Evolutionary conservation across 2,113 vertebrate genomes (phyloP).

Genomic region (Mixornis gularis): DNA sequence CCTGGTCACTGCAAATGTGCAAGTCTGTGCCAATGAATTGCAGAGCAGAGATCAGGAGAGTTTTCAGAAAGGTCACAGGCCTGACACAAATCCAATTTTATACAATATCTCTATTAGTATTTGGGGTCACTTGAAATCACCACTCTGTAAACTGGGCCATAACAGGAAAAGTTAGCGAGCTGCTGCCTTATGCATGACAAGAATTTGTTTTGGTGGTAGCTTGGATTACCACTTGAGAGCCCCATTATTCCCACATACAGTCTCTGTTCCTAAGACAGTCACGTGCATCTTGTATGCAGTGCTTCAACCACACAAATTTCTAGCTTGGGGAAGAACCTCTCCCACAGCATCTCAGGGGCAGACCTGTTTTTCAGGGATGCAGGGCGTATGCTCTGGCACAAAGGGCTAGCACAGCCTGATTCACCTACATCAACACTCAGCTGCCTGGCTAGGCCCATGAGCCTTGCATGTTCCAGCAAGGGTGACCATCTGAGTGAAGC

Average conservation of each 20-base stretch:
- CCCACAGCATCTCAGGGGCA: background rate
- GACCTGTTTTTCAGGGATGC: background rate
- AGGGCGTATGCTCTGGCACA: background rate
- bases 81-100: background rate
- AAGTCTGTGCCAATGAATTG: background rate
- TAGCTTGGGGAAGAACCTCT: background rate
- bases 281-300: rapidly evolving
- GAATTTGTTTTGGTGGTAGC: background rate
- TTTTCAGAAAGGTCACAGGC: background rate
- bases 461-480: rapidly evolving
- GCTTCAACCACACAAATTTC: background rate
- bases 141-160: background rate
- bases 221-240: background rate
- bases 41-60: background rate
- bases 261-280: background rate
- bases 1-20: background rate
- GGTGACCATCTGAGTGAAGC: background rate
- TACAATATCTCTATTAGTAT: background rate
- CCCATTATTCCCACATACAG: background rate
- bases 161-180: background rate
- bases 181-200: background rate
- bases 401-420: background rate
- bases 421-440: background rate
- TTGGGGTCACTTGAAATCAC: background rate
- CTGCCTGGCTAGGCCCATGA: background rate